Evolutionary conservation across 2,113 vertebrate species (phyloP).

Genomic region (Seriola aureovittata): DNA sequence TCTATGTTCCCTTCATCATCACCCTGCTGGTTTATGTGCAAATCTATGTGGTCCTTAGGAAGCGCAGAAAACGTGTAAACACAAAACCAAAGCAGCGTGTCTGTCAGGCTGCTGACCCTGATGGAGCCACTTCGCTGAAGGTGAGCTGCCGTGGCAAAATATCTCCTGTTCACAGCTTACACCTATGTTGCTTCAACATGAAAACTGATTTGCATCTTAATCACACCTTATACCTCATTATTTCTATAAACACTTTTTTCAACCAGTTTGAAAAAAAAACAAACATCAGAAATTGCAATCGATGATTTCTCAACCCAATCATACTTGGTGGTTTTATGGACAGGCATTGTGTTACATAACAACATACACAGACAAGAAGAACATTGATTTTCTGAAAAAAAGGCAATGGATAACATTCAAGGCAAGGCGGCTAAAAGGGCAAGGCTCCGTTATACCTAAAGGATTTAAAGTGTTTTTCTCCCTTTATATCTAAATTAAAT

Average conservation of each 20-base stretch:
- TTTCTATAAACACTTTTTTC: conserved; percentile 6
- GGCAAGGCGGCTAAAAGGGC: conserved; percentile 21
- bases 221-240: background rate
- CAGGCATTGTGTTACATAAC: conserved; percentile 29
- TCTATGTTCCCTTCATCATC: conserved; percentile 88
- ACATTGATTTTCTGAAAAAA: conserved; percentile 51
- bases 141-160: conserved; percentile 64
- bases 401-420: conserved; percentile 12
- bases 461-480: background rate
- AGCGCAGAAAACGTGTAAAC: conserved; percentile 86
- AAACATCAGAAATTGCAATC: conserved; percentile 17
- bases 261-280: background rate
- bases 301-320: conserved; percentile 33
- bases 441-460: conserved; percentile 13
- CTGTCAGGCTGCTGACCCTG: conserved; percentile 63
- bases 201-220: conserved; percentile 19
- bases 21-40: conserved; percentile 88
- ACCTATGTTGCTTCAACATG: conserved; percentile 2
- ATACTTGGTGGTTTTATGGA: conserved; percentile 26
- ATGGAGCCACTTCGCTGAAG: conserved; percentile 79
- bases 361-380: conserved; percentile 20
- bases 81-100: conserved; percentile 82
- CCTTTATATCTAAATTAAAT: background rate
- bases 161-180: background rate
- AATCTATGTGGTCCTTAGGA: conserved; percentile 87